These are phyloP conservation scores for Cervus canadensis DNA, from an alignment of 2,113 vertebrate genomes.

Conservation along the genomic window DNA sequence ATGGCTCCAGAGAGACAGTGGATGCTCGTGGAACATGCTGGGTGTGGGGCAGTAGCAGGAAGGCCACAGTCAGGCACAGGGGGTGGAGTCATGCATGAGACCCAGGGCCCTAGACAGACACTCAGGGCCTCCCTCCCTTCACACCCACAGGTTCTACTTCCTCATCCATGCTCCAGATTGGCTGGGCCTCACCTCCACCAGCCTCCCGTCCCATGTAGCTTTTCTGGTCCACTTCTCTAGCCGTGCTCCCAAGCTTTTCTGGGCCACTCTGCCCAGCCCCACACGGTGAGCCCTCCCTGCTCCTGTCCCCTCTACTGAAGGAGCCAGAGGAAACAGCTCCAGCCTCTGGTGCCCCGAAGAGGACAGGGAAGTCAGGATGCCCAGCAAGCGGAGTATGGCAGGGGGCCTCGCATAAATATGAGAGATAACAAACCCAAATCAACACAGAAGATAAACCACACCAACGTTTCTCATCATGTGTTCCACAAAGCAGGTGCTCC, in stretches of 20 bases:
- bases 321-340: not conserved
- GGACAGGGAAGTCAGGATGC: not conserved
- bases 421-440: not conserved
- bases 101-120: not conserved
- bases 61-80: too few relatives aligned
- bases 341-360: not conserved
- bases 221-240: not conserved
- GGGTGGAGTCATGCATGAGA: not conserved
- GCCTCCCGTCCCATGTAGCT: not conserved
- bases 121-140: not conserved
- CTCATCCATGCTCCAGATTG: not conserved
- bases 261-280: not conserved
- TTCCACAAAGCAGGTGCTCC: not conserved
- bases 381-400: rapidly evolving
- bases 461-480: rapidly evolving
- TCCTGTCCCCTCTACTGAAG: not conserved
- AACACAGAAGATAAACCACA: not conserved
- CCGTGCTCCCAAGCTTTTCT: not conserved
- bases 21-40: rapidly evolving
- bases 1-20: not conserved
- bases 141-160: not conserved
- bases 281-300: not conserved
- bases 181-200: not conserved
- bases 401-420: not conserved
- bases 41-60: rapidly evolving